Evolutionary conservation across 2,797 vertebrate species (phyloP), one percentile per base, ranked within the genome.

Genomic region (Pachyuromys duprasi): DNA sequence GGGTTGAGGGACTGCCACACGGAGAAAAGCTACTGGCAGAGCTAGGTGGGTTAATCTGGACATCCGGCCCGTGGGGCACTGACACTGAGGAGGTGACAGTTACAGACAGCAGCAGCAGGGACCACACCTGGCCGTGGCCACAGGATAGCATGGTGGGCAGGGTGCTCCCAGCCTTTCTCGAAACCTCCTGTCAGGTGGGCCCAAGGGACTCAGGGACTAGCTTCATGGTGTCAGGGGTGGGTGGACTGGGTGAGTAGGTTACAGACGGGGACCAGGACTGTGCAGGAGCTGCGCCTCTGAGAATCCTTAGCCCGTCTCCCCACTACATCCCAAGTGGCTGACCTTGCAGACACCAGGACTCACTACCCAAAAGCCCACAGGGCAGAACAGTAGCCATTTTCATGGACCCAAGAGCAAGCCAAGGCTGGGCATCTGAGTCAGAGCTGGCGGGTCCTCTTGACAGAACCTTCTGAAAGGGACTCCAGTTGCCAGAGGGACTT

Each of bases 141-240:
- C 0, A 17, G 57, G 20, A n/a, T 0, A 0, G 8, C 0, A 33
- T 0, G 13, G 57, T 7, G 15, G 7, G 28, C 18, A 14, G 0
- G 12, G 24, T 8, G 17, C 9, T 5, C 8, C 31, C 24, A 0
- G 67, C 31, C 42, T 24, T 26, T 82, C 65, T 55, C 0, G 7
- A 63, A 72, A 24, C 57, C 15, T 1, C 60, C 60, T 4, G 53
- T 0, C 3, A 17, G 63, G 42, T 0, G 69, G 53, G 36, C 15
- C 65, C 20, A 2, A 1, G 0, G 18, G 65, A 3, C 70, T 11
- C 49, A 49, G 49, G 49, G 49, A 49, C 11, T 42, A 24, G 3
- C 15, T 24, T 87, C 17, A 6, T 2, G 3, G 24, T 72, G 18
- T 49, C 49, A 49, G 45, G 24, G 0, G 33, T 2, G 17, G 60